Conservation (phyloP, 1,140 invertebrate genomes). For the Zaprionus lachaisei region DNA sequence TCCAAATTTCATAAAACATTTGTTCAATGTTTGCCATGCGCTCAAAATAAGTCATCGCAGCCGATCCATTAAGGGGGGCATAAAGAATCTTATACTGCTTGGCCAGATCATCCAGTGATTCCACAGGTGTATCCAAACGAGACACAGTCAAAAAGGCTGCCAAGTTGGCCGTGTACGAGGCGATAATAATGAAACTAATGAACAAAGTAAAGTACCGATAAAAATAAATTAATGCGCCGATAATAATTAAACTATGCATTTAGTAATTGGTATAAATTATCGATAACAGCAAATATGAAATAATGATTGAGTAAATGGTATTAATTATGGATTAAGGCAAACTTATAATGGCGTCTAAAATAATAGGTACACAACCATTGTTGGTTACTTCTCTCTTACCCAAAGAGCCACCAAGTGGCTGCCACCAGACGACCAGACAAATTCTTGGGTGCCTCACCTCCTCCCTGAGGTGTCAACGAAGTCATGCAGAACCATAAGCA, state of each 20-base stretch:
- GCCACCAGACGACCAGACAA: conserved; percentile 96
- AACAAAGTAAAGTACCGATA: conserved; percentile 34
- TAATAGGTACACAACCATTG: not conserved
- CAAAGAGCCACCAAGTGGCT: conserved; percentile 99
- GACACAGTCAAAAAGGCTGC: conserved; percentile 98
- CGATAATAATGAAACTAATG: conserved; percentile 95
- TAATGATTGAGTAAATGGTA: not conserved
- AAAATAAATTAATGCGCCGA: not conserved
- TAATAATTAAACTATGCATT: not conserved
- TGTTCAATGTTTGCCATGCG: conserved; percentile 98
- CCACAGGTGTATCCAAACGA: conserved; percentile 95
- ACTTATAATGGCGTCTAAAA: not conserved
- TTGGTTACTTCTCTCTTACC: conserved; percentile 74
- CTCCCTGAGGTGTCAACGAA: conserved; percentile 94
- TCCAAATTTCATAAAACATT: conserved; percentile 98
- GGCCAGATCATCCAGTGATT: conserved; percentile 95
- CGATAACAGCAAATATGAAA: not conserved
- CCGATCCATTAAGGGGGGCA: conserved; percentile 91
- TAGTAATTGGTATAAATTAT: not conserved
- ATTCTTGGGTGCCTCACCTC: conserved; percentile 97
- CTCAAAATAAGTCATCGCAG: conserved; percentile 96
- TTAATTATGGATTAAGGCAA: too few relatives aligned
- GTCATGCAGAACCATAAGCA: conserved; percentile 99
- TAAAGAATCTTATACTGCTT: conserved; percentile 98
- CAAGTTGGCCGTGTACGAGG: conserved; percentile 98